Evolutionary conservation across 2,888 invertebrate genomes (phyloP), one percentile per base, ranked within the genome.

Genomic region (Sphinx pinastri): DNA sequence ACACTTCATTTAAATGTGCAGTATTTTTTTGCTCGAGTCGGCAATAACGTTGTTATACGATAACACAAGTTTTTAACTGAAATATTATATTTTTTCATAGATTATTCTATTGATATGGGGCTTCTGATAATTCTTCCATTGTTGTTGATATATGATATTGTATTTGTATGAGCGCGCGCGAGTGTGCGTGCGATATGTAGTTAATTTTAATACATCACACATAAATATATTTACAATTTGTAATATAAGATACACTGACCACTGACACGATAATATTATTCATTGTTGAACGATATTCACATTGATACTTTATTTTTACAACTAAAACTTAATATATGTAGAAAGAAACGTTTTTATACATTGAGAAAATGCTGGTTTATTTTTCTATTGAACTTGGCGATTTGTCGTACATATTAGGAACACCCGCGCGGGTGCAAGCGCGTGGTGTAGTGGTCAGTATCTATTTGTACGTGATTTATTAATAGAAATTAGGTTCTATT

Each of bases 91-190:
- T 84, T 63, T 84, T 84, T 81, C 77, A 78, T 82, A 80, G 74
- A 79, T 79, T 75, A 79, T 82, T 81, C 72, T 86, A 81, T 82
- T 63, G 79, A 85, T 83, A 81, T 81, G 84, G 90, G 87, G 88
- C 89, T 92, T 91, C 91, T 89, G 81, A 88, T 77, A 84, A 87
- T 79, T 91, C 92, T 93, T 93, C 92, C 92, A 92, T 89, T 90
- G 86, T 91, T 91, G 84, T 86, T 87, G 82, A 84, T 83, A 82
- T 82, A 81, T 81, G 79, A 79, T 76, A 79, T 79, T 79, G 77
- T 81, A 81, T 77, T 74, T 78, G 81, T 82, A 77, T 77, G 84
- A 71, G 78, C 74, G 76, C 72, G 77, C 77, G 85, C 77, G 80
- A 84, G 77, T 80, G 86, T 80, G 81, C 80, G 84, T 79, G 81